phyloP scores from a whole-genome alignment of 2,888 invertebrate species.

The Parascotia fuliginaria region DNA sequence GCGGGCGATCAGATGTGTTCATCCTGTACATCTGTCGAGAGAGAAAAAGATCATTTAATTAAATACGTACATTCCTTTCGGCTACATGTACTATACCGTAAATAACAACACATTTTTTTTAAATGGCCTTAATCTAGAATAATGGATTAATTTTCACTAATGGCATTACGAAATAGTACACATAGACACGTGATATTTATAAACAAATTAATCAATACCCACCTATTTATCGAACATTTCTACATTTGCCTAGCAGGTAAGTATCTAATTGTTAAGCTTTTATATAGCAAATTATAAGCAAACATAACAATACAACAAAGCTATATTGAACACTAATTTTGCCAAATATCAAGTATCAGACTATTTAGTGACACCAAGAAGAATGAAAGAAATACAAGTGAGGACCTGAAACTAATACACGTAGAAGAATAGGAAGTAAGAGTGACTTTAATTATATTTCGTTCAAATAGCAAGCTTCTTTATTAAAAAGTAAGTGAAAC shows the following conservation, averaged over 20 bases:
- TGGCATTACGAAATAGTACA: constrained; percentile 31
- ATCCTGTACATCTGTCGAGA: constrained; percentile 90
- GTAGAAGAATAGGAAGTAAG: constrained; percentile 1
- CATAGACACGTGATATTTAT: constrained; percentile 24
- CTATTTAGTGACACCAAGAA: constrained; percentile 22
- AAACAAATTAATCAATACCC: constrained; percentile 21
- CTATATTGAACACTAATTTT: constrained; percentile 22
- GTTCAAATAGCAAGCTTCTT: too few relatives aligned
- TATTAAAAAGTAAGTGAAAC: too few relatives aligned
- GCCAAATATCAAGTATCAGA: constrained; percentile 13
- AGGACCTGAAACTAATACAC: constrained; percentile 2
- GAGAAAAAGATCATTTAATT: constrained; percentile 86
- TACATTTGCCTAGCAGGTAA: constrained; percentile 31
- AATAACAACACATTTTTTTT: constrained; percentile 8
- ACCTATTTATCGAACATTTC: constrained; percentile 27
- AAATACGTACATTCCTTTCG: constrained; percentile 23
- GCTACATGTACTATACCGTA: constrained; percentile 32
- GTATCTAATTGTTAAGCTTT: constrained; percentile 26
- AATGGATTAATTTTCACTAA: neutral
- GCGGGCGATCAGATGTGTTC: constrained; percentile 88
- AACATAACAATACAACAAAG: constrained; percentile 35
- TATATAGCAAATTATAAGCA: constrained; percentile 29
- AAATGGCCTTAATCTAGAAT: neutral
- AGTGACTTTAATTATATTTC: neutral
- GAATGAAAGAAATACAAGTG: constrained; percentile 27